Evolutionary conservation across 1,140 invertebrate species (phyloP).

Genomic region (Helicoverpa armigera): DNA sequence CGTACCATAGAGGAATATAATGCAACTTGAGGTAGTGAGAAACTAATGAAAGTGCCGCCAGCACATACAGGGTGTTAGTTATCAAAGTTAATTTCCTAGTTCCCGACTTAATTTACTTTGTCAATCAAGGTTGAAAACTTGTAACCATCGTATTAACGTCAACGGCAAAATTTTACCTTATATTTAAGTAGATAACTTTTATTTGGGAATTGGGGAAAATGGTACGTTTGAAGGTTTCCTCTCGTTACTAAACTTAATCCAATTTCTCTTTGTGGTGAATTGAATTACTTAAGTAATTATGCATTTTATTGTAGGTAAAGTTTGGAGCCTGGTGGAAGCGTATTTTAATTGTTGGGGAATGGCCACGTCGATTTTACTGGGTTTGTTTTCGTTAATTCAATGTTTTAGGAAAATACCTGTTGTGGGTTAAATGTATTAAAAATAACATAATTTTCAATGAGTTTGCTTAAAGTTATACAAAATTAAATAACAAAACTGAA

Average conservation of each 20-base stretch:
- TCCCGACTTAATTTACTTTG: slow-evolving; percentile 65
- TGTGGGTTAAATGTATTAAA: too few relatives aligned
- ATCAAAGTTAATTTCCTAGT: slow-evolving; percentile 69
- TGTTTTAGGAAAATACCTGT: neutral
- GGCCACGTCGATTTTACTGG: slow-evolving; percentile 3
- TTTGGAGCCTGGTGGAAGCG: slow-evolving; percentile 5
- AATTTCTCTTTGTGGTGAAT: slow-evolving; percentile 53
- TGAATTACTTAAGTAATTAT: slow-evolving; percentile 55
- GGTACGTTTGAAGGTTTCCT: slow-evolving; percentile 17
- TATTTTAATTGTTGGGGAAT: slow-evolving; percentile 38
- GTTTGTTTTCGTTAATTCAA: slow-evolving; percentile 1
- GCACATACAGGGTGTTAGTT: slow-evolving; percentile 61
- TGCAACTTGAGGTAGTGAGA: slow-evolving; percentile 26
- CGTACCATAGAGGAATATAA: neutral
- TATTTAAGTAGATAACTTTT: slow-evolving; percentile 36
- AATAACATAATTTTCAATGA: too few relatives aligned
- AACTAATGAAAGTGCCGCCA: slow-evolving; percentile 60
- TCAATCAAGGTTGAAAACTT: slow-evolving; percentile 61
- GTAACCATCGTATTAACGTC: slow-evolving; percentile 45
- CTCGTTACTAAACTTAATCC: slow-evolving; percentile 53
- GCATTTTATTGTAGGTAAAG: slow-evolving; percentile 53
- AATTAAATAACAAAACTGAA: too few relatives aligned
- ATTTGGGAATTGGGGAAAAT: slow-evolving; percentile 41
- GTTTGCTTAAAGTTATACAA: too few relatives aligned
- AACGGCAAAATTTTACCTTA: slow-evolving; percentile 28